These are phyloP conservation scores for Phrynocephalus forsythii DNA, from an alignment of 2,797 vertebrate species.

Conservation along the genomic window DNA sequence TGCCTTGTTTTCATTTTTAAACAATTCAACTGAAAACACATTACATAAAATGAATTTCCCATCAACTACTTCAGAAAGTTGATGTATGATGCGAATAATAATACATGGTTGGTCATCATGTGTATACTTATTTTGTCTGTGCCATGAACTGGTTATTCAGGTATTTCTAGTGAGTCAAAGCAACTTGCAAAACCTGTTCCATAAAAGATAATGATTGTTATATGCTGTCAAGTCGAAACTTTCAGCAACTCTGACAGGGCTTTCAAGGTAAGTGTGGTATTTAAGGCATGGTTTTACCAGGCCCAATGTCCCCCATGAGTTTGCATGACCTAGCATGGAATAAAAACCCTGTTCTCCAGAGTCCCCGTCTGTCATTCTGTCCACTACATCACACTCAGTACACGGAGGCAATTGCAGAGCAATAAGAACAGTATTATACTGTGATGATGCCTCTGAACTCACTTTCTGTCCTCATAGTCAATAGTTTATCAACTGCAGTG, in stretches of 20 bases:
- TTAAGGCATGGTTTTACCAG: too few relatives aligned
- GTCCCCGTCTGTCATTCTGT: too few relatives aligned
- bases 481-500: not conserved
- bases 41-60: not conserved
- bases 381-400: too few relatives aligned
- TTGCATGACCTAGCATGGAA: too few relatives aligned
- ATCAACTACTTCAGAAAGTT: not conserved
- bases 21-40: not conserved
- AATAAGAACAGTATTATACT: not conserved
- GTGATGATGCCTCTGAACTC: not conserved
- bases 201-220: too few relatives aligned
- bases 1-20: too few relatives aligned
- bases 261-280: too few relatives aligned
- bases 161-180: not conserved
- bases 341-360: too few relatives aligned
- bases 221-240: too few relatives aligned
- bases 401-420: too few relatives aligned
- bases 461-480: not conserved
- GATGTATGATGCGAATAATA: not conserved
- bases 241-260: too few relatives aligned
- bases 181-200: conserved; percentile 1
- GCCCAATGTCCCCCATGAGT: too few relatives aligned
- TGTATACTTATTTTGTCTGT: not conserved
- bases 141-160: not conserved
- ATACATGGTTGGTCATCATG: not conserved